A percentile compares a stretch with the other conserved stretches of the same genome.
Conservation (phyloP, 2,113 vertebrate species). For the Coregonus clupeaformis region DNA sequence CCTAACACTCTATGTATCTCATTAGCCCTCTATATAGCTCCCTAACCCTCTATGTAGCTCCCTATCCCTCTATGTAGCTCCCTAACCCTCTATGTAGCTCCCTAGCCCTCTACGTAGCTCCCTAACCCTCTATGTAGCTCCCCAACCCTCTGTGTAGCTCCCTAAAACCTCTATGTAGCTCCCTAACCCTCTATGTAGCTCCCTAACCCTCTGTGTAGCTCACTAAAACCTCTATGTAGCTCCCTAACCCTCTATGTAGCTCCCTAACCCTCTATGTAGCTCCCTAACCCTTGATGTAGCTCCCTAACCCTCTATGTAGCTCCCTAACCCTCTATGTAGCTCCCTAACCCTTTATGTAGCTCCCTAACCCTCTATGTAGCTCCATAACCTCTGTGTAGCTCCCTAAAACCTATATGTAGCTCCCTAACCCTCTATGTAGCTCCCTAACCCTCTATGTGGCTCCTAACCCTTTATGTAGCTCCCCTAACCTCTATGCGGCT, state of each 20-base stretch:
- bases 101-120: too few relatives aligned
- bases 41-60: too few relatives aligned
- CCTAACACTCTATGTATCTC: too few relatives aligned
- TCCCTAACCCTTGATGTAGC: too few relatives aligned
- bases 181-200: background rate
- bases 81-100: too few relatives aligned
- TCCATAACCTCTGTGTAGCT: too few relatives aligned
- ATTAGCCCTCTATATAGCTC: background rate
- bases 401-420: too few relatives aligned
- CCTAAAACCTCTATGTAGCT: too few relatives aligned
- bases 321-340: background rate
- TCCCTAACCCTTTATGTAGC: too few relatives aligned
- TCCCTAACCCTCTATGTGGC: background rate
- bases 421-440: background rate
- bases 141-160: fast-evolving
- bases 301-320: background rate
- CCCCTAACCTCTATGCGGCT: background rate
- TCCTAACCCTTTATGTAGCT: background rate
- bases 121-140: background rate
- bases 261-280: background rate
- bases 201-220: background rate
- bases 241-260: background rate
- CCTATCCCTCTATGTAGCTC: background rate
- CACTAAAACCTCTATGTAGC: too few relatives aligned
- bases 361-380: background rate